Conservation (phyloP, 1,140 invertebrate species). For the Micrasema minimum region DNA sequence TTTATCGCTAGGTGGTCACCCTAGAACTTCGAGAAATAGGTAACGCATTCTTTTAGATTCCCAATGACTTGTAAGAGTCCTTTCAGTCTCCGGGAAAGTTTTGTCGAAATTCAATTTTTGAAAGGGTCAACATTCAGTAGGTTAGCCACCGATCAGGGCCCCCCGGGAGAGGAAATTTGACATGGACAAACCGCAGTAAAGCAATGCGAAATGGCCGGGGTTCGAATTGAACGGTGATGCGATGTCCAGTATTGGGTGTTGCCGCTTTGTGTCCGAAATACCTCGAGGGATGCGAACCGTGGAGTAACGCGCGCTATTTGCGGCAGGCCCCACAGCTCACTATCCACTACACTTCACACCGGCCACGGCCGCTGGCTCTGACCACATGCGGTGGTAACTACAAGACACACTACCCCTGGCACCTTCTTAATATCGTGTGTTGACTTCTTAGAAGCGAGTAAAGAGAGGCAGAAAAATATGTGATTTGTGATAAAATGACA, state of each 20-base stretch:
- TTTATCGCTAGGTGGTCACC: too few relatives aligned
- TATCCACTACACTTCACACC: background rate
- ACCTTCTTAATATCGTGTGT: too few relatives aligned
- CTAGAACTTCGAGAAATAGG: too few relatives aligned
- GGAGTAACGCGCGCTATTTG: background rate
- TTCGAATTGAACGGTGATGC: conserved; percentile 9
- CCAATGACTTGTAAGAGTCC: background rate
- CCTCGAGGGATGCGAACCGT: conserved; percentile 12
- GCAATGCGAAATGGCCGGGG: background rate
- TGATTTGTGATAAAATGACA: too few relatives aligned
- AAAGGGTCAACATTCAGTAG: conserved; percentile 29
- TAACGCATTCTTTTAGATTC: too few relatives aligned
- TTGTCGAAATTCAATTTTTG: conserved; percentile 22
- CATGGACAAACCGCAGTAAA: background rate
- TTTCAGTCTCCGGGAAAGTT: conserved; percentile 1
- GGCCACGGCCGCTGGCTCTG: too few relatives aligned
- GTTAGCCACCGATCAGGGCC: conserved; percentile 2
- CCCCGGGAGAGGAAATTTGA: conserved; percentile 12
- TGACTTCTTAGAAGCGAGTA: too few relatives aligned
- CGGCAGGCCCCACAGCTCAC: background rate
- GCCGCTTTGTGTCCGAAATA: background rate
- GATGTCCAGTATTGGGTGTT: background rate
- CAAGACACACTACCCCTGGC: background rate
- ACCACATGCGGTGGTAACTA: background rate
- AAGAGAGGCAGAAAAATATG: too few relatives aligned